A percentile compares a stretch with the other conserved stretches of the same genome.
Evolutionary conservation across 1,140 invertebrate genomes (phyloP).

Genomic region (Lamellibrachia luymesi): DNA sequence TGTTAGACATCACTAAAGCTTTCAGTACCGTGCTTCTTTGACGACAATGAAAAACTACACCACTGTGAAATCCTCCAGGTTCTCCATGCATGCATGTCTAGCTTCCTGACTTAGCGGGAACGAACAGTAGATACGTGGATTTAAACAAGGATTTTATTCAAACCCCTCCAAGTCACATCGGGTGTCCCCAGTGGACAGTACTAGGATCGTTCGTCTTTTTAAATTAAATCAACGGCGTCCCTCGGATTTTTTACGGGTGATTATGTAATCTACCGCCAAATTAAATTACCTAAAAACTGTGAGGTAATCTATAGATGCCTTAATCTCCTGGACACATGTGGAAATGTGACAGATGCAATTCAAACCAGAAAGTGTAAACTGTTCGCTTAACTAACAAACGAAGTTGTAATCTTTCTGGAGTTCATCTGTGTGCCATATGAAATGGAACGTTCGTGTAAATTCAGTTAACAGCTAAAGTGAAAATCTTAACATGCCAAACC

Average conservation of each 20-base stretch:
- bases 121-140: neutral
- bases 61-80: neutral
- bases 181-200: neutral
- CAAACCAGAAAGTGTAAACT: neutral
- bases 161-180: neutral
- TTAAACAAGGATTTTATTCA: neutral
- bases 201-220: neutral
- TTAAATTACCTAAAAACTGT: neutral
- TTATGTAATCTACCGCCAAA: neutral
- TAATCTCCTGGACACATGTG: neutral
- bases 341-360: neutral
- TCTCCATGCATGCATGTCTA: neutral
- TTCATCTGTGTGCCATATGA: neutral
- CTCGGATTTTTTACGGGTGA: neutral
- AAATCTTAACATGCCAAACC: neutral
- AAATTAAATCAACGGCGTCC: neutral
- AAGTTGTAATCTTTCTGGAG: neutral
- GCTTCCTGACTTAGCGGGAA: neutral
- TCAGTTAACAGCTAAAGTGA: neutral
- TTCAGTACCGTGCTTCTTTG: neutral
- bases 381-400: neutral
- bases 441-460: neutral
- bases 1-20: neutral
- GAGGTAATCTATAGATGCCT: neutral
- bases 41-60: neutral